These are phyloP conservation scores for Cathartes aura DNA, from an alignment of 2,113 vertebrate genomes.

Conservation along the genomic window DNA sequence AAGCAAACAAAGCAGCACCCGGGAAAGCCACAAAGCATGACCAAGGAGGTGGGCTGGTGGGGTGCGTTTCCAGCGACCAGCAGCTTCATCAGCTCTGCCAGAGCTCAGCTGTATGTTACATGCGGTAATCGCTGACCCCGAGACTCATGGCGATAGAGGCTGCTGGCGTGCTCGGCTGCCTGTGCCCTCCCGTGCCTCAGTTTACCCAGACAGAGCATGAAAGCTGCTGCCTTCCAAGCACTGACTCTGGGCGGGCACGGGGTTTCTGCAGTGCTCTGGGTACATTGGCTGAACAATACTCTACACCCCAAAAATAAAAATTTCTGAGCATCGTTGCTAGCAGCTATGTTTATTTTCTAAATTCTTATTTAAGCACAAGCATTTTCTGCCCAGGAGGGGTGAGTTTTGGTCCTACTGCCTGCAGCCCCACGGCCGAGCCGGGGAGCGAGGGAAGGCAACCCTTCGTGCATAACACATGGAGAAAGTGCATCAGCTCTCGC, in stretches of 20 bases:
- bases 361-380: too few relatives aligned
- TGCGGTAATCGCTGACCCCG: accelerated
- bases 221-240: neutral
- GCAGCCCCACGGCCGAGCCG: neutral
- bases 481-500: neutral
- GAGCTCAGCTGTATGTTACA: neutral
- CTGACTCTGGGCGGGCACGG: accelerated
- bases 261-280: neutral
- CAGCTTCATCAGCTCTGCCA: neutral
- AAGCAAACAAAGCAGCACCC: neutral
- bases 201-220: neutral
- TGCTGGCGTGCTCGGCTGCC: accelerated
- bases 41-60: too few relatives aligned
- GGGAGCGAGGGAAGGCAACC: neutral
- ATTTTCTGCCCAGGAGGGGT: neutral
- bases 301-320: neutral
- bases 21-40: neutral
- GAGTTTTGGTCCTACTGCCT: neutral
- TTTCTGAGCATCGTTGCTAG: neutral
- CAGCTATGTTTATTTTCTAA: neutral
- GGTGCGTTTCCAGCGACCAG: neutral
- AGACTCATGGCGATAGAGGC: accelerated
- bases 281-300: neutral
- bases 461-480: accelerated
- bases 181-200: neutral